These are phyloP conservation scores for Archocentrus centrarchus DNA, from an alignment of 2,113 vertebrate species.

Conservation along the genomic window DNA sequence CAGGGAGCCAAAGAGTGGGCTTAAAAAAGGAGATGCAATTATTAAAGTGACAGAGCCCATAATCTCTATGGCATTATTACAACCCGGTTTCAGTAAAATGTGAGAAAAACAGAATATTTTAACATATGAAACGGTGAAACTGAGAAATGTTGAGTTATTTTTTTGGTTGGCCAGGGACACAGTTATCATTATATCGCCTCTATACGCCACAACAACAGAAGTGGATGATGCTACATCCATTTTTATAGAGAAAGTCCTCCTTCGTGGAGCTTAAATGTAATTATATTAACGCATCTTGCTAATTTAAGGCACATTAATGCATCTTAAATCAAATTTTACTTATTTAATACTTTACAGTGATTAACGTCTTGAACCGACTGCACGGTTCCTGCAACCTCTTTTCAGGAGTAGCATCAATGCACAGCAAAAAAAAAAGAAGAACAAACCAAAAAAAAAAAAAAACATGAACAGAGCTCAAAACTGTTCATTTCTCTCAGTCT, in stretches of 20 bases:
- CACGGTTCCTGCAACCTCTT: background rate
- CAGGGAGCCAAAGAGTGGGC: background rate
- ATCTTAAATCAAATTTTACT: background rate
- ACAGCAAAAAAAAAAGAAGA: background rate
- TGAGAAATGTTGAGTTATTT: no score
- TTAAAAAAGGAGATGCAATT: constrained; percentile 7
- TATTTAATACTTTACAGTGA: background rate
- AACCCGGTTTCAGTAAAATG: background rate
- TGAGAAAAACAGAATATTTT: background rate
- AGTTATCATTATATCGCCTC: background rate
- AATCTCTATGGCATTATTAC: background rate
- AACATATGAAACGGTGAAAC: background rate
- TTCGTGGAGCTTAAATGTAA: background rate
- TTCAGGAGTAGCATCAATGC: background rate
- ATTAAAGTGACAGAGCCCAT: background rate
- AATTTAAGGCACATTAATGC: background rate
- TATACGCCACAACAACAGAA: background rate
- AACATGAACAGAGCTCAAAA: background rate
- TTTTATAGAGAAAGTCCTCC: background rate
- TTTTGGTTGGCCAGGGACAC: no score
- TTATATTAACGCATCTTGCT: background rate
- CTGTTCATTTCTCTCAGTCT: constrained; percentile 68
- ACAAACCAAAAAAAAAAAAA: background rate
- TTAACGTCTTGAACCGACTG: background rate
- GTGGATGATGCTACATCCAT: background rate